Percentiles rank a stretch among this genome's conserved stretches.
These are phyloP conservation scores for Pachyramphus minor DNA, from an alignment of 2,113 vertebrate species.

Conservation along the genomic window DNA sequence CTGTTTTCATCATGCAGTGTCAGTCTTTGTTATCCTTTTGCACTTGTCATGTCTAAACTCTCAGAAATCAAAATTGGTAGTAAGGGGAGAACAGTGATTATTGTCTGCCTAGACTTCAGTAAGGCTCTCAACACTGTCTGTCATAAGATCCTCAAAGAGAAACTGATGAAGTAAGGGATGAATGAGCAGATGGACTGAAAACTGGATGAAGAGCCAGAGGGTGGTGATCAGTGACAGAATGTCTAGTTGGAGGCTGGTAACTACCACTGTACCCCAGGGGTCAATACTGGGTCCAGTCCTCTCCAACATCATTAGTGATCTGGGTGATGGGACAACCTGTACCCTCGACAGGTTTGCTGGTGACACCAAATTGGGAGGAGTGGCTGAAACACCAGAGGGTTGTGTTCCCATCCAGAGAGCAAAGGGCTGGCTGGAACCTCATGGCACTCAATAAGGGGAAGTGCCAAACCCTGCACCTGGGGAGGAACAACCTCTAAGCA, in stretches of 20 bases:
- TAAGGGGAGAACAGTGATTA: background rate
- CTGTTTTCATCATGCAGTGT: background rate
- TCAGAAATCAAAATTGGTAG: background rate
- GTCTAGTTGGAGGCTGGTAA: background rate
- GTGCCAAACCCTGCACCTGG: rapidly evolving
- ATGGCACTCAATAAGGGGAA: background rate
- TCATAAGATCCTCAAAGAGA: background rate
- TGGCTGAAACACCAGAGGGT: background rate
- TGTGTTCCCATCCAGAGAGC: rapidly evolving
- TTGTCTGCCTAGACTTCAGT: background rate
- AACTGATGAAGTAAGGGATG: background rate
- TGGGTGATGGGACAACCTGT: background rate
- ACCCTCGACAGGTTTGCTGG: background rate
- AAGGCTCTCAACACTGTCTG: background rate
- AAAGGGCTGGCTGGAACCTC: background rate
- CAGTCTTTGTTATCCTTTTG: background rate
- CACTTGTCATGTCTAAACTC: background rate
- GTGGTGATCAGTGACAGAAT: background rate
- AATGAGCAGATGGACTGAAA: background rate
- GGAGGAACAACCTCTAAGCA: rapidly evolving
- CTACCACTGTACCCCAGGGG: rapidly evolving
- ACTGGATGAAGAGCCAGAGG: background rate
- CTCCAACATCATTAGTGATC: background rate
- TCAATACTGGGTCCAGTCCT: rapidly evolving
- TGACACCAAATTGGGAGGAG: background rate